phyloP scores from a whole-genome alignment of 1,140 invertebrate genomes.

The Helicoverpa armigera region DNA sequence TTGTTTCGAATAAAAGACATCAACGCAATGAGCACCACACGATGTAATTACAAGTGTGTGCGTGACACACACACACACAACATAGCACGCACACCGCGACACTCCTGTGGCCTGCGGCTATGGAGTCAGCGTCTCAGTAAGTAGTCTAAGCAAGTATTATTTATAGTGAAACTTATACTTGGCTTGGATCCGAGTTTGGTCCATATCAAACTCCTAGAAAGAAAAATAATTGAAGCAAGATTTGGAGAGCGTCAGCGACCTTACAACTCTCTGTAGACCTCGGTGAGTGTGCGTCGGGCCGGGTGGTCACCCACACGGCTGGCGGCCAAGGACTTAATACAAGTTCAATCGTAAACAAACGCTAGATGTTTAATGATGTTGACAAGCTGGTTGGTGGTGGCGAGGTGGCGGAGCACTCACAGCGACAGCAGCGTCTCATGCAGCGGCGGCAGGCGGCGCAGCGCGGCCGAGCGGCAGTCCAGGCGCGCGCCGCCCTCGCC shows the following conservation, averaged over 20 bases:
- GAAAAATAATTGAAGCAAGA: no score
- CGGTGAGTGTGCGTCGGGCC: no score
- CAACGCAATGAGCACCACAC: conserved; percentile 10
- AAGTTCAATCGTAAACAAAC: conserved; percentile 4
- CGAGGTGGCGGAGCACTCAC: conserved; percentile 56
- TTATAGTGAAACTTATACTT: no score
- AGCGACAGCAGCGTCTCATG: conserved; percentile 62
- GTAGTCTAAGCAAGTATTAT: no score
- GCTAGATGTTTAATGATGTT: not conserved
- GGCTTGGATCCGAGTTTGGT: no score
- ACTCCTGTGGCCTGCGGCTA: not conserved
- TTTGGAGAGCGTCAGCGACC: no score
- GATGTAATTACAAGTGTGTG: not conserved
- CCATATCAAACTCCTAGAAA: no score
- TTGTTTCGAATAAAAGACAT: conserved; percentile 18
- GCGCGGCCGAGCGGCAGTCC: conserved; percentile 63
- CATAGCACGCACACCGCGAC: not conserved
- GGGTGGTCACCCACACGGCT: no score
- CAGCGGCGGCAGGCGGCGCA: conserved; percentile 67
- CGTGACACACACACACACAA: not conserved
- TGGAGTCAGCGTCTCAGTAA: no score
- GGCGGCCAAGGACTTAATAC: no score
- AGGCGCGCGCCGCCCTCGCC: conserved; percentile 65
- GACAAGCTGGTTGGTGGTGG: not conserved
- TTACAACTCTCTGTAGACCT: no score